Evolutionary conservation across 2,797 vertebrate genomes (phyloP).

Genomic region (Danio albolineatus): DNA sequence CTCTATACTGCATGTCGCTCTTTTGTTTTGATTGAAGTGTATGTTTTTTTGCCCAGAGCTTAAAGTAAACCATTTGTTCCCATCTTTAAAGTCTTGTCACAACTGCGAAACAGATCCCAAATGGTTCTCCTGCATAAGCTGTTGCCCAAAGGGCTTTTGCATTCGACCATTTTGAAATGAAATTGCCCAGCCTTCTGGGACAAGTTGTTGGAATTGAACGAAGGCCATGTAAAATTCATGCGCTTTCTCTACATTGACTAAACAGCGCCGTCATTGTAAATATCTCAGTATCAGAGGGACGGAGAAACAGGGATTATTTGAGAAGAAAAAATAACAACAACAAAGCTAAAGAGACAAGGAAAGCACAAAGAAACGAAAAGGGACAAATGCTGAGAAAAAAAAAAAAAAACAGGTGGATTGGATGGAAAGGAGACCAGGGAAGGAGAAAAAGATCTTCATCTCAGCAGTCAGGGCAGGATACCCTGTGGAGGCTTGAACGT

Average conservation of each 20-base stretch:
- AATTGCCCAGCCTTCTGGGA: conserved; percentile 39
- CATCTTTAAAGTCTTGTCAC: conserved; percentile 55
- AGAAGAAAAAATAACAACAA: not conserved
- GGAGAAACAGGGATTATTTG: not conserved
- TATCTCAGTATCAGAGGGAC: conserved; percentile 32
- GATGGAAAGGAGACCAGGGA: conserved; percentile 19
- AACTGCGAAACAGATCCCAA: conserved; percentile 31
- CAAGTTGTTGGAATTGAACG: conserved; percentile 54
- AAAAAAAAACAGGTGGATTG: not conserved
- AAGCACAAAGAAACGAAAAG: not conserved
- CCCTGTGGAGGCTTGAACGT: conserved; percentile 20
- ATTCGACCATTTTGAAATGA: conserved; percentile 48
- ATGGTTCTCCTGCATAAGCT: conserved; percentile 7
- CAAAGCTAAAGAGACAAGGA: not conserved
- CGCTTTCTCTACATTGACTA: conserved; percentile 28
- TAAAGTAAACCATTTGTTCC: conserved; percentile 49
- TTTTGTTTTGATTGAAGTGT: not conserved
- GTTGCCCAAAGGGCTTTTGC: conserved; percentile 39
- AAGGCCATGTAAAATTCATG: conserved; percentile 56
- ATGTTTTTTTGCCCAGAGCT: conserved; percentile 37
- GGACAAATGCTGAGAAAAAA: not conserved
- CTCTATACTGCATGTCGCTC: not conserved
- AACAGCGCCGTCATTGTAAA: conserved; percentile 28
- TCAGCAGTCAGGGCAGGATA: conserved; percentile 24
- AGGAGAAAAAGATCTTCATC: conserved; percentile 33